A percentile compares a stretch with the other conserved stretches of the same genome.
These are phyloP conservation scores for Ptilorrhoa leucosticta DNA, from an alignment of 2,113 vertebrate species.

Conservation along the genomic window DNA sequence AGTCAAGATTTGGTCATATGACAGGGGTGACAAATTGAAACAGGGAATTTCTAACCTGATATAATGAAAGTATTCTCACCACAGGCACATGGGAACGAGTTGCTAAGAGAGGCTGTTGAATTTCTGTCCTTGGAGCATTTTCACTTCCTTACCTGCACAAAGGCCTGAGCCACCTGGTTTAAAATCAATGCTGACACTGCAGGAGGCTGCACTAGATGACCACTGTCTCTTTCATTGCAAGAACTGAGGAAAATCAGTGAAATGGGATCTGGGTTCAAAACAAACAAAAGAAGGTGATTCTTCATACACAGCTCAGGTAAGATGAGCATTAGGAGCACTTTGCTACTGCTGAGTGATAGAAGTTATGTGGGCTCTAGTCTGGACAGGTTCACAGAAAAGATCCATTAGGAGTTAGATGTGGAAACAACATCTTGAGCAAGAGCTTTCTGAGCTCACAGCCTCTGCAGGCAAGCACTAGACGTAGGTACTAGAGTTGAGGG, in stretches of 20 bases:
- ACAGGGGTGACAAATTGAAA: not conserved
- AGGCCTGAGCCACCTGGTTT: not conserved
- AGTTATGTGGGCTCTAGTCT: not conserved
- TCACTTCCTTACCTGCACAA: not conserved
- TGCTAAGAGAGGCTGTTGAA: not conserved
- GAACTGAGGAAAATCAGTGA: not conserved
- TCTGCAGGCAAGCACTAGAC: not conserved
- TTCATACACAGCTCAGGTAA: not conserved
- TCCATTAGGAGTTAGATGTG: not conserved
- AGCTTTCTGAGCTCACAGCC: not conserved
- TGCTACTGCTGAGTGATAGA: not conserved
- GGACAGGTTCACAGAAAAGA: not conserved
- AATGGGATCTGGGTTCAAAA: not conserved
- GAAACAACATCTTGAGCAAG: not conserved
- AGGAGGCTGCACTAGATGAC: not conserved
- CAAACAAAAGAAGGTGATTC: not conserved
- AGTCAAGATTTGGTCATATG: not conserved
- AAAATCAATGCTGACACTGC: not conserved
- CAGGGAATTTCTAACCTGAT: not conserved
- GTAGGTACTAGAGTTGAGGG: not conserved
- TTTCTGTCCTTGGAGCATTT: not conserved
- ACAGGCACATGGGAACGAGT: not conserved
- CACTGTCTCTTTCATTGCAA: not conserved
- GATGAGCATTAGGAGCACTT: not conserved
- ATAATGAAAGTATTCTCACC: not conserved